A percentile compares a stretch with the other conserved stretches of the same genome.
Conservation (phyloP, 2,888 invertebrate species). For the Flabesymbios commensalis region DNA sequence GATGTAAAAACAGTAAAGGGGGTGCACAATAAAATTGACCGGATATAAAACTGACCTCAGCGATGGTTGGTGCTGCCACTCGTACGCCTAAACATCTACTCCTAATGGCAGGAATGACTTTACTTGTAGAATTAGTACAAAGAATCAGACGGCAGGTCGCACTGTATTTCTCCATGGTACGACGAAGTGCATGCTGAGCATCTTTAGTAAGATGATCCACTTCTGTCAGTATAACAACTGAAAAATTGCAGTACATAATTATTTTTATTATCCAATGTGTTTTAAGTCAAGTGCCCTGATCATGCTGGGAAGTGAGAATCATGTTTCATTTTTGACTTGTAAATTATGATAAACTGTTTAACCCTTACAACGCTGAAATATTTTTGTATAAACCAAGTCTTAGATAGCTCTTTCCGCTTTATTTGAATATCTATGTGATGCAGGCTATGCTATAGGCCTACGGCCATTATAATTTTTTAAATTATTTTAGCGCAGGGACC, state of each 20-base stretch:
- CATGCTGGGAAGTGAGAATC: too few species aligned
- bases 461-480: too few species aligned
- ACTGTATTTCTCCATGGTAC: conserved; percentile 99
- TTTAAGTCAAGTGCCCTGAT: too few species aligned
- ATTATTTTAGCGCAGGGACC: too few species aligned
- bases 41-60: conserved; percentile 79
- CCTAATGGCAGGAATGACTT: conserved; percentile 92
- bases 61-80: conserved; percentile 82
- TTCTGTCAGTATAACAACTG: conserved; percentile 91
- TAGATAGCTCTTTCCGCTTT: too few species aligned
- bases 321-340: neutral
- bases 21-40: too few species aligned
- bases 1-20: too few species aligned
- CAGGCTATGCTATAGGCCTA: too few species aligned
- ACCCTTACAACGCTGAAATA: too few species aligned
- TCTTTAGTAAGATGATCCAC: conserved; percentile 94
- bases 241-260: conserved; percentile 33
- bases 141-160: conserved; percentile 91
- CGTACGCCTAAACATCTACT: conserved; percentile 92
- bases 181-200: conserved; percentile 94
- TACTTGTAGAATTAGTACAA: conserved; percentile 90
- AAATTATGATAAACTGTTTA: neutral
- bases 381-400: too few species aligned
- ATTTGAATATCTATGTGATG: too few species aligned
- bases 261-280: neutral